phyloP scores from a whole-genome alignment of 2,888 invertebrate genomes.

The Drosophila maculinotata region DNA sequence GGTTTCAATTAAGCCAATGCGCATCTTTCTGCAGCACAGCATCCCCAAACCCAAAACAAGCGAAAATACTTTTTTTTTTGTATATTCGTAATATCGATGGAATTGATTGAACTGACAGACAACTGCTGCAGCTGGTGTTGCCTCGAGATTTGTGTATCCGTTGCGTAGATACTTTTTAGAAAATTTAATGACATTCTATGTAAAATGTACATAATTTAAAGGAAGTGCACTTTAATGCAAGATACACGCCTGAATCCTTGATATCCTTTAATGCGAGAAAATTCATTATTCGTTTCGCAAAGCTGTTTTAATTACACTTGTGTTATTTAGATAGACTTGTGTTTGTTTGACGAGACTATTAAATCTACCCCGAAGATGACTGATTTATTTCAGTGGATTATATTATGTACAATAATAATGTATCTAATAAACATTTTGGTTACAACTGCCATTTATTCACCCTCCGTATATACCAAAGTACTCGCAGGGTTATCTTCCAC shows the following conservation, averaged over 20 bases:
- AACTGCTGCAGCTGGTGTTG: slow-evolving; percentile 34
- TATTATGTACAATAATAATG: neutral
- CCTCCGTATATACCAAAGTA: neutral
- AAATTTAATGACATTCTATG: slow-evolving; percentile 20
- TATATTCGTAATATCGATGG: slow-evolving; percentile 40
- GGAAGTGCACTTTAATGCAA: slow-evolving; percentile 37
- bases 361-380: neutral
- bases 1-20: slow-evolving; percentile 83
- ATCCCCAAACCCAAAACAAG: slow-evolving; percentile 38
- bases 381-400: slow-evolving; percentile 1
- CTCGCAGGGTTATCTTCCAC: slow-evolving; percentile 2
- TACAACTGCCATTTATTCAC: slow-evolving; percentile 1
- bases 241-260: too few relatives aligned
- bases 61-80: slow-evolving; percentile 23
- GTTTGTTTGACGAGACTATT: too few relatives aligned
- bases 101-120: slow-evolving; percentile 62
- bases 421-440: slow-evolving; percentile 22
- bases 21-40: slow-evolving; percentile 70
- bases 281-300: neutral
- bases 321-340: neutral
- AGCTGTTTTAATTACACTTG: neutral
- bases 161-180: slow-evolving; percentile 2
- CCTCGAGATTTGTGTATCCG: slow-evolving; percentile 19
- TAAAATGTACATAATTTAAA: slow-evolving; percentile 27
- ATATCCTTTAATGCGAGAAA: too few relatives aligned